Percentiles rank a stretch among this genome's conserved stretches.
Conservation (phyloP, 2,113 vertebrate species). For the Trichechus manatus region DNA sequence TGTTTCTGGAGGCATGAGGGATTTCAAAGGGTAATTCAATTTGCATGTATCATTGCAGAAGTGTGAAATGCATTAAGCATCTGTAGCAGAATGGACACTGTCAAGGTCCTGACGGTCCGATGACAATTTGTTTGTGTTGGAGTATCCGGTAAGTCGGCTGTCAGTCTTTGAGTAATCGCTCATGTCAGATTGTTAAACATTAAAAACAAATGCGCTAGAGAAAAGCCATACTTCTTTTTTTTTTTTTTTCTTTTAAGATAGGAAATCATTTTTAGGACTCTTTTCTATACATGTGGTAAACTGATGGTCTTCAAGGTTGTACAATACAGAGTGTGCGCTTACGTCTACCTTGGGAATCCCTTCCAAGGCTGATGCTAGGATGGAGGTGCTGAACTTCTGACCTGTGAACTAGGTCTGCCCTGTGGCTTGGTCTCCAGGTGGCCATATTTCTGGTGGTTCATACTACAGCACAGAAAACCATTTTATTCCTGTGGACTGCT, state of each 20-base stretch:
- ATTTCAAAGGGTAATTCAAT: accelerated
- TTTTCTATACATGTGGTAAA: not conserved
- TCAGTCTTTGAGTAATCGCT: constrained; percentile 62
- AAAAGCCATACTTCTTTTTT: constrained; percentile 5
- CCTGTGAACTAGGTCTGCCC: not conserved
- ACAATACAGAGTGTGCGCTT: not conserved
- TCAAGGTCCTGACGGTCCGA: constrained; percentile 41
- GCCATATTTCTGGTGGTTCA: not conserved
- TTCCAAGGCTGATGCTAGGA: not conserved
- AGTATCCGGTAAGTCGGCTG: not conserved
- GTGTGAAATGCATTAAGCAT: not conserved
- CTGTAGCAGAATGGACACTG: not conserved
- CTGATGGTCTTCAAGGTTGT: not conserved
- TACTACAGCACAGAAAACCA: not conserved
- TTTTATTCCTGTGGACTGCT: not conserved
- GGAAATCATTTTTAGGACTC: not conserved
- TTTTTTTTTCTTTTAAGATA: not conserved
- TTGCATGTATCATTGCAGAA: accelerated
- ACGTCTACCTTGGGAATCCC: accelerated
- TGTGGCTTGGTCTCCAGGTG: not conserved
- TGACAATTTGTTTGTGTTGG: constrained; percentile 77
- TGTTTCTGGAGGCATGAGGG: not conserved
- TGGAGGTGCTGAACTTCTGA: not conserved
- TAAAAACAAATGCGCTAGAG: constrained; percentile 65
- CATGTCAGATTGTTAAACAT: constrained; percentile 75